Conservation (phyloP, 2,888 invertebrate species). For the Mongoloraphidia duomilia region DNA sequence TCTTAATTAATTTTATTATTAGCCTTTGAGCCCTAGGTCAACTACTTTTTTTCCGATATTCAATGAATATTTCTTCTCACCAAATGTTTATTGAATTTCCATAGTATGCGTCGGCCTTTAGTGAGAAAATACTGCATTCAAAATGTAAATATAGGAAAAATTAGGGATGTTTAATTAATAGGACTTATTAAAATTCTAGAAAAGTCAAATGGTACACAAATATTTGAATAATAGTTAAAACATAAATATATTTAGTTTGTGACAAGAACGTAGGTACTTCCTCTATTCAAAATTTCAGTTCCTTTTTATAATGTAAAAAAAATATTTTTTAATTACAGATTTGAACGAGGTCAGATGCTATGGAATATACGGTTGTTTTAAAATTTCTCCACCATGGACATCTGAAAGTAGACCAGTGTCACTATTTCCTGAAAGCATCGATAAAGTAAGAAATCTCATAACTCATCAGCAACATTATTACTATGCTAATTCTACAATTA, state of each 20-base stretch:
- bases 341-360: conserved; percentile 45
- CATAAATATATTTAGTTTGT: background rate
- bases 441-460: conserved; percentile 33
- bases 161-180: background rate
- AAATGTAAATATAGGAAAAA: background rate
- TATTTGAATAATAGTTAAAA: background rate
- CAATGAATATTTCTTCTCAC: no score
- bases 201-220: background rate
- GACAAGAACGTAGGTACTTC: conserved; percentile 1
- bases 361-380: conserved; percentile 68
- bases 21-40: no score
- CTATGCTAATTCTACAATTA: no score
- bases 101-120: no score
- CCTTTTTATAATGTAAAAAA: background rate
- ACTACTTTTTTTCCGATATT: no score
- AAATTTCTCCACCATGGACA: conserved; percentile 62
- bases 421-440: conserved; percentile 59
- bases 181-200: background rate
- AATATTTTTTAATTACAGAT: conserved; percentile 18
- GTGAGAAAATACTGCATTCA: no score
- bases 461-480: no score
- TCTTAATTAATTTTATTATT: no score
- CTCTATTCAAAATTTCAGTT: background rate
- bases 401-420: conserved; percentile 65
- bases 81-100: no score